Evolutionary conservation across 92 coral and sea anemone genomes (phyloP).

Genomic region (Palythoa caribaeorum): DNA sequence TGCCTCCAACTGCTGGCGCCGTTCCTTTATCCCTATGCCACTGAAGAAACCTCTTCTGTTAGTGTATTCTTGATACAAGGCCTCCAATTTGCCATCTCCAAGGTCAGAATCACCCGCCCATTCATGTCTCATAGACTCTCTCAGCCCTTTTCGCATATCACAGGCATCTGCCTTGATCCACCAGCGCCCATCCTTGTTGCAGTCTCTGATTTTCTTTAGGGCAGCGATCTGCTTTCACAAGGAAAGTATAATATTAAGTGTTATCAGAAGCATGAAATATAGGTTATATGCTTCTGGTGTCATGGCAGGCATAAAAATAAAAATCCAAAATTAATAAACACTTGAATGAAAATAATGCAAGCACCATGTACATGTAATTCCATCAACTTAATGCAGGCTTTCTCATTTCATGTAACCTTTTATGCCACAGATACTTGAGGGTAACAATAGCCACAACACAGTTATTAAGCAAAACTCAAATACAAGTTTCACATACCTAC

Average conservation of each 20-base stretch:
- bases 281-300: no score
- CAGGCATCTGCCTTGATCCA: slow-evolving; percentile 54
- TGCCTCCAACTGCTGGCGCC: neutral
- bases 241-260: no score
- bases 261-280: no score
- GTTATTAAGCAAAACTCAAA: no score
- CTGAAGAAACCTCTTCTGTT: slow-evolving; percentile 25
- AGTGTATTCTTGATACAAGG: slow-evolving; percentile 23
- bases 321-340: no score
- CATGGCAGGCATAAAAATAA: no score
- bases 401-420: no score
- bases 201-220: neutral
- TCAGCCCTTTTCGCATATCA: slow-evolving; percentile 43
- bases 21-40: slow-evolving; percentile 38
- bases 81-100: slow-evolving; percentile 51
- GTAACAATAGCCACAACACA: no score
- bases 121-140: slow-evolving; percentile 40
- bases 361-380: neutral
- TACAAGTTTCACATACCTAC: no score
- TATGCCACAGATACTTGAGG: no score
- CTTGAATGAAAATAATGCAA: neutral
- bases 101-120: slow-evolving; percentile 53
- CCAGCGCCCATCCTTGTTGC: slow-evolving; percentile 47
- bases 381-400: neutral
- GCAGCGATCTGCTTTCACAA: slow-evolving; percentile 10